Base-by-base conservation (phyloP, 1,140 invertebrate genomes). In the Drosophila sproati region DNA sequence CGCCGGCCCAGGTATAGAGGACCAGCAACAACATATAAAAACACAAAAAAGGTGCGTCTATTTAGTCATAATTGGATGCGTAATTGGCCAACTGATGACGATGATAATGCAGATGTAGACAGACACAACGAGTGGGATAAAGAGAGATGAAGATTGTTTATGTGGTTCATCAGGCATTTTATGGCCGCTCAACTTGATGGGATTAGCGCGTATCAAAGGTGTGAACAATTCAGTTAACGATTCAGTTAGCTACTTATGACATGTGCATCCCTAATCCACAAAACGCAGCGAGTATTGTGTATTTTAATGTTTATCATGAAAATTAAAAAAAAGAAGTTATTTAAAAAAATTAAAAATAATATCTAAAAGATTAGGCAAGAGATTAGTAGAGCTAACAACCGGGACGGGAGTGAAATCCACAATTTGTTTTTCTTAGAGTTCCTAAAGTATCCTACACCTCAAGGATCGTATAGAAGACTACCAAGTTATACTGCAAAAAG, bases 21-120 rank as follows among this genome's bases (percentile, higher is more conserved):
- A 12, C 5, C 43, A 35, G 12, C 20, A 20, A 10, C 37, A 31
- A 31, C 37, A 39, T 5, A 34, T 0, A 45, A 6, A 55, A 3
- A 5, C 8, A 51, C 1, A 37, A 39, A 50, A 74, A 75, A 75
- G 73, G 73, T 75, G 73, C 73, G 73, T 71, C 73, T 71, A 75
- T 75, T 75, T 75, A 75, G 73, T 64, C 73, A 71, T 75, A 75
- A 75, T 71, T 75, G 68, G 54, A 61, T 70, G 57, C 66, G 45
- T 74, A 74, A 74, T 74, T 74, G 72, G 72, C 8, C 62, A 57
- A 56, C 45, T 56, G 60, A 63, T 63, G 68, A 69, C 34, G 47
- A 10, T 39, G 28, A 28, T 48, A 34, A 39, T 35, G 61, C 54
- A 50, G 62, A 45, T 64, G 45, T 35, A 56, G 4, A 7, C 3